phyloP scores from a whole-genome alignment of 2,888 invertebrate genomes.

The Acanthosepion esculentum region DNA sequence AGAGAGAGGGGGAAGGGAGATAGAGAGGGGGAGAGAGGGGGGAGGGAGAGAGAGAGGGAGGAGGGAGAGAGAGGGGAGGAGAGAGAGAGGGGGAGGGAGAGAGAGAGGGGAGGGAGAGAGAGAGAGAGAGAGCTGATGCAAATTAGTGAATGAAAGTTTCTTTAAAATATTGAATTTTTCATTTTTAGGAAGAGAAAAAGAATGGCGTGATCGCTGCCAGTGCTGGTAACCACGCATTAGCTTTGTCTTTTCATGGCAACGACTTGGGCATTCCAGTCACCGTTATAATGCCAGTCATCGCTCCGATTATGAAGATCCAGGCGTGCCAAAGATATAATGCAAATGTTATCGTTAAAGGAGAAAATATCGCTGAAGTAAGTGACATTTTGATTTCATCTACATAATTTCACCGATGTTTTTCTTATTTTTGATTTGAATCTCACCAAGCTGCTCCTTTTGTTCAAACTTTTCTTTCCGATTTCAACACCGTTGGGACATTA shows the following conservation, averaged over 20 bases:
- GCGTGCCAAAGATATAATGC: slow-evolving; percentile 90
- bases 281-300: slow-evolving; percentile 95
- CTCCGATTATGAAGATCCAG: slow-evolving; percentile 96
- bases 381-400: neutral
- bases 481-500: no score
- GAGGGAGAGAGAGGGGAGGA: no score
- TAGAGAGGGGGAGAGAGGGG: no score
- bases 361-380: slow-evolving; percentile 84
- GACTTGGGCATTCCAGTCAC: slow-evolving; percentile 79
- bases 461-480: no score
- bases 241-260: slow-evolving; percentile 86
- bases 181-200: slow-evolving; percentile 79
- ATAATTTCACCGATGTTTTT: neutral
- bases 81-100: no score
- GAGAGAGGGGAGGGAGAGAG: no score
- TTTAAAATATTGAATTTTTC: neutral
- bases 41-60: no score
- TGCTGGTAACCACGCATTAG: slow-evolving; percentile 93
- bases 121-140: no score
- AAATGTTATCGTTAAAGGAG: slow-evolving; percentile 86
- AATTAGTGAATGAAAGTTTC: no score
- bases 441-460: no score
- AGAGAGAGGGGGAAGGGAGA: no score
- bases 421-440: no score
- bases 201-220: slow-evolving; percentile 93